Evolutionary conservation across 1,140 invertebrate genomes (phyloP), one percentile per base, ranked within the genome.

Genomic region (Calliopsis andreniformis): DNA sequence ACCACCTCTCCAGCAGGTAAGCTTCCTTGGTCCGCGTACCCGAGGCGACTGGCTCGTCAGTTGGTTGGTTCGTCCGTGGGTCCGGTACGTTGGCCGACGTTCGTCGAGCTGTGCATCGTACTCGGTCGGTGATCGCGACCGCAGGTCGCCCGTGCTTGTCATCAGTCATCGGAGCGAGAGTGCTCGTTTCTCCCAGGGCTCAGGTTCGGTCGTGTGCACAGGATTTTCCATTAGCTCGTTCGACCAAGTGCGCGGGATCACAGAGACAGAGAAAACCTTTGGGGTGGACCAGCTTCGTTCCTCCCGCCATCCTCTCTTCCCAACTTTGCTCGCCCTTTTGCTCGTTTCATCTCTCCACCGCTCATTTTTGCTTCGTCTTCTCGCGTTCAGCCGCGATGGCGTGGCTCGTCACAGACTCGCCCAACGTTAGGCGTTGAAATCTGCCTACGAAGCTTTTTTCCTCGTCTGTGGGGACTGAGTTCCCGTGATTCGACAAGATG

Each of bases 191-290:
- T 78, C 49, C 59, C 42, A 23, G 68, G 55, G 56, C 25, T 69
- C 66, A 56, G 67, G 61, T 83, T 77, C 72, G 79, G 56, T 83
- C 81, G 82, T 83, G 82, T 84, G 71, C 77, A 77, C 51, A 53
- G 71, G 53, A 82, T 59, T 78, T 80, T 81, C 79, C 78, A 86
- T 87, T 87, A 78, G 82, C 76, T 86, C 83, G 77, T 78, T 87
- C 72, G 76, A 87, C 73, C 83, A 76, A 84, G 80, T 87, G 80
- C 80, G 76, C 84, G 79, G 47, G 78, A 82, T 86, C 84, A 85
- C 76, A 82, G 80, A 47, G 42, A 25, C 28, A 53, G 62, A 55
- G 62, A 16, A 51, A 35, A 72, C 62, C 68, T 73, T 83, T 79
- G 76, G 79, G 76, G 56, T 68, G 32, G 45, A 7, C 59, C 66